Base-by-base conservation (phyloP, 2,113 vertebrate genomes). In the Coracopsis vasa region DNA sequence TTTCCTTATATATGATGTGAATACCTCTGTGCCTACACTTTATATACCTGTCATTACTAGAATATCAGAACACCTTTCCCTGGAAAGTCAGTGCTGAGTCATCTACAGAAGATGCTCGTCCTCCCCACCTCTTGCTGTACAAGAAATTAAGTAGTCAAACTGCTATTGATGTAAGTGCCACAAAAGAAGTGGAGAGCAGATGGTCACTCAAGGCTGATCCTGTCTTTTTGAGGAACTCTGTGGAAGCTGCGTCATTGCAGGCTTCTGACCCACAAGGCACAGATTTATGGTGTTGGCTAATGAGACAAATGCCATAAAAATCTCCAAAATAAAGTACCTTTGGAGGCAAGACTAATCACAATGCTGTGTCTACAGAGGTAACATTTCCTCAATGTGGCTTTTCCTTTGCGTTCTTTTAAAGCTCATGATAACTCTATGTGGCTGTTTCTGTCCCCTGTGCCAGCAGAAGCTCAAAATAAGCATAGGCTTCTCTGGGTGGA, bases 71-170 rank as follows among this genome's bases (percentile, higher is more conserved):
- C 60, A 35, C 45, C 64, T 90, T 96, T 95, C 47, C 33, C 60
- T 84, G 56, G 86, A 80, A 94, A 87, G 86, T 25, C 28, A 4
- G 50, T 90, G 82, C 88, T 94, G 81, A 94, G 67, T 91, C 88
- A 88, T 74, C 44, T 69, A 60, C 82, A 91, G 75, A 71, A 92
- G 66, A 39, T 64, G 42, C 42, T 93, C 1, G 0, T 83, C 17
- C 42, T 93, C 77, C 41, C 50, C n/a, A 13, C 41, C 33, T 37
- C 33, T 64, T 50, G 25, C 15, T 61, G 3, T 39, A 45, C 25
- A 28, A 58, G 41, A 25, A 72, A 35, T 65, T 11, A 39, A 47
- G 16, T 45, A 53, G 24, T 53, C 17, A 31, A 28, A 77, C 11
- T 62, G 7, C 29, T 9, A 4, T 7, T 73, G 31, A 18, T 56